Evolutionary conservation across 1,140 invertebrate genomes (phyloP), one percentile per base, ranked within the genome.

Genomic region (Megalopta genalis): DNA sequence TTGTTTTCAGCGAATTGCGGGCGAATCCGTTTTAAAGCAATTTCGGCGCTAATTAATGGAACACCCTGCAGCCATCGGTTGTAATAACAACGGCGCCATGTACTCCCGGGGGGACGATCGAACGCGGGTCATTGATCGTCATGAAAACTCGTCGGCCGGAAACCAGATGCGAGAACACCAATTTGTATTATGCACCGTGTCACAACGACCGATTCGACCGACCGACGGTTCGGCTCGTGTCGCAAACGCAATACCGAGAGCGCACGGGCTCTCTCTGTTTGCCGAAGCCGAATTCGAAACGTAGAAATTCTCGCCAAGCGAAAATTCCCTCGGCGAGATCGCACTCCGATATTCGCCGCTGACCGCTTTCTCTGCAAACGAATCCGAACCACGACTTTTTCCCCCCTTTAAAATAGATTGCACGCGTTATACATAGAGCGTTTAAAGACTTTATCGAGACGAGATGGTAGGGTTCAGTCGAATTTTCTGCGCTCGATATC

Each of bases 151-250:
- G 77, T 66, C 69, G 70, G 37, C 69, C 69, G 70, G 77, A 73
- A 79, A 66, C 70, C 70, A 73, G 77, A 79, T 27, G 62, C 77
- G 69, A 79, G 77, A 74, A 79, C 62, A 79, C 52, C 71, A 79
- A 79, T 79, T 67, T 79, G 77, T 66, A 79, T 79, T 79, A 79
- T 74, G 71, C 77, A 73, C 32, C 77, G 63, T 79, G 77, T 67
- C 49, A 23, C 39, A 49, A 78, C 62, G 46, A 73, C 37, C 49
- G 60, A 54, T 65, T 73, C 59, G 62, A 10, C 4, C 18, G 27
- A 6, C 21, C 32, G n/a, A 0, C 5, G 49, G 49, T 9, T 2
- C 37, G 46, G 10, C 23, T 32, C 42, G 4, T 2, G 49, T 23
- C 32, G 46, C 37, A 37, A 57, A 52, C 63, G 73, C 52, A 57